These are phyloP conservation scores for Microcebus lehilahytsara DNA, from an alignment of 2,113 vertebrate species.

Conservation along the genomic window DNA sequence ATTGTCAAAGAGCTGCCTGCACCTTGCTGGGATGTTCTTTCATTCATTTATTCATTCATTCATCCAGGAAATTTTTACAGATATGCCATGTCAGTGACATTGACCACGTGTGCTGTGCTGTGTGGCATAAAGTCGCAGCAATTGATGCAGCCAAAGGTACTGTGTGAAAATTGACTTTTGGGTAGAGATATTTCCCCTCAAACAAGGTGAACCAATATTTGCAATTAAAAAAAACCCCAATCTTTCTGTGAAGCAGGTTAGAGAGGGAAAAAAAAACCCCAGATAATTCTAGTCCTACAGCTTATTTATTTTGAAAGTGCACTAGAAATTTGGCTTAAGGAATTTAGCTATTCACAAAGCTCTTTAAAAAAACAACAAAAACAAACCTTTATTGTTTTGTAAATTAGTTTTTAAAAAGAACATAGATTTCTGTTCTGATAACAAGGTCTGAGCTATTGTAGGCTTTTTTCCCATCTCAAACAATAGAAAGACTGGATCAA, in stretches of 20 bases:
- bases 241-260: background rate
- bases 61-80: constrained; percentile 65
- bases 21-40: constrained; percentile 36
- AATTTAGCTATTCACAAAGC: background rate
- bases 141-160: background rate
- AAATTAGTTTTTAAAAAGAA: background rate
- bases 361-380: constrained; percentile 20
- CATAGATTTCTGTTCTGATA: background rate
- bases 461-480: background rate
- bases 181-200: background rate
- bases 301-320: background rate
- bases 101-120: constrained; percentile 37
- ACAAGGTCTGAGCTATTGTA: background rate
- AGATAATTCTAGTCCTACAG: background rate
- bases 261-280: background rate
- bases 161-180: background rate
- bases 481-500: background rate
- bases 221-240: background rate
- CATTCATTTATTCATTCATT: constrained; percentile 72
- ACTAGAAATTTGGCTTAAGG: background rate
- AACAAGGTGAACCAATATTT: background rate
- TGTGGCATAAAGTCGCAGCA: constrained; percentile 55
- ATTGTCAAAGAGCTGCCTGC: background rate
- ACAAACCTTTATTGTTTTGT: background rate
- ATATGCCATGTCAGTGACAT: constrained; percentile 62